Conservation (phyloP, 2,888 invertebrate genomes). For the Meta bourneti region DNA sequence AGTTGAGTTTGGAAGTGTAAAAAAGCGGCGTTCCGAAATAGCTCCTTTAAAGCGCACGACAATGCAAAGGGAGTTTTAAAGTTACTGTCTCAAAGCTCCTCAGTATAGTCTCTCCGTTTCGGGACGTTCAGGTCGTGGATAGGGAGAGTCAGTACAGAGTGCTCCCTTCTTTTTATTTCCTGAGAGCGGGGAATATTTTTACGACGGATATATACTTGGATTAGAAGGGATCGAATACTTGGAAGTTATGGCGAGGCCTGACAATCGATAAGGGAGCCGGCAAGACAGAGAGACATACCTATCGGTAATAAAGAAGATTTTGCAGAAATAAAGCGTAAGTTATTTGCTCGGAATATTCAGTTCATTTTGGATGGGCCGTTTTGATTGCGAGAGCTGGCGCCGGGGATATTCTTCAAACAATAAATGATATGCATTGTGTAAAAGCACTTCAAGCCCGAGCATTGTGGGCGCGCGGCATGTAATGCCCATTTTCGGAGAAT, state of each 20-base stretch:
- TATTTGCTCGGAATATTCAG: neutral
- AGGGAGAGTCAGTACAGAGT: neutral
- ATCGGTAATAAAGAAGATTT: neutral
- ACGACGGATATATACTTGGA: neutral
- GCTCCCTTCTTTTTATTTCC: neutral
- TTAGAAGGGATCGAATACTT: neutral
- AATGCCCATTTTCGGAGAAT: neutral
- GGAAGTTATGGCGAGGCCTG: neutral
- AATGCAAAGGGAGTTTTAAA: slow-evolving; percentile 3
- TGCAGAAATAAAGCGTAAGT: slow-evolving; percentile 1
- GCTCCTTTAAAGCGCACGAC: neutral
- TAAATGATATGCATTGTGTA: neutral
- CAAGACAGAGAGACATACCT: neutral
- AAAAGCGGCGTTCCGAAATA: slow-evolving; percentile 26
- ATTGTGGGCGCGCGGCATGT: neutral
- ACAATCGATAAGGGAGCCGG: neutral
- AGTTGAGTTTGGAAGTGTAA: slow-evolving; percentile 17
- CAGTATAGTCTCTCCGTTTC: neutral
- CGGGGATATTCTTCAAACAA: neutral
- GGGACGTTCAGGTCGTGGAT: no score
- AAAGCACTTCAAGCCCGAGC: neutral
- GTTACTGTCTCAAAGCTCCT: slow-evolving; percentile 27
- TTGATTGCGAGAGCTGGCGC: neutral
- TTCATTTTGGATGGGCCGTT: neutral
- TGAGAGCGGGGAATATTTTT: slow-evolving; percentile 8